Percentiles rank a stretch among this genome's conserved stretches.
Conservation (phyloP, 2,797 vertebrate species). For the Rhodeus uyekii region DNA sequence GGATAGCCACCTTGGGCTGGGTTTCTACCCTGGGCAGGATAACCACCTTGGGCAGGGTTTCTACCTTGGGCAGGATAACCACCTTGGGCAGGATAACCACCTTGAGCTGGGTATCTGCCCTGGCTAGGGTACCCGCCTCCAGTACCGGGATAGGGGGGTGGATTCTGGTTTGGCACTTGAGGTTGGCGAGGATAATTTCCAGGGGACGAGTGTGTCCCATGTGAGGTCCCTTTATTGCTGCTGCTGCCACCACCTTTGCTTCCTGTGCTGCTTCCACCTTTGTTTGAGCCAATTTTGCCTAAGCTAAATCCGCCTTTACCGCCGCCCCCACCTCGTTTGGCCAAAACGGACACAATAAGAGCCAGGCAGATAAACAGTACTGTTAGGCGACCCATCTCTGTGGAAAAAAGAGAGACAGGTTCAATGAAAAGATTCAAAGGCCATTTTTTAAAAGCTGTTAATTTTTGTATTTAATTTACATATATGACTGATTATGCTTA, state of each 20-base stretch:
- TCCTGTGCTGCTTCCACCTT: slow-evolving; percentile 46
- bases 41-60: slow-evolving; percentile 34
- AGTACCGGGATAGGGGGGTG: slow-evolving; percentile 53
- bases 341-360: slow-evolving; percentile 23
- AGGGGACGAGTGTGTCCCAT: slow-evolving; percentile 44
- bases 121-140: slow-evolving; percentile 44
- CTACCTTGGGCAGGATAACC: slow-evolving; percentile 33
- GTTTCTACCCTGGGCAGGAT: slow-evolving; percentile 41
- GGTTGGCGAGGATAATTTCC: slow-evolving; percentile 59
- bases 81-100: background rate
- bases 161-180: slow-evolving; percentile 57
- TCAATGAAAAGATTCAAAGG: background rate
- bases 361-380: slow-evolving; percentile 46
- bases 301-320: slow-evolving; percentile 17
- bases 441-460: background rate
- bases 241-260: slow-evolving; percentile 32
- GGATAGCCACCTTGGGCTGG: background rate
- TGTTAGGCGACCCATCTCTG: slow-evolving; percentile 50
- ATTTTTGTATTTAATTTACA: background rate
- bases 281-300: slow-evolving; percentile 43
- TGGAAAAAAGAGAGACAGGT: slow-evolving; percentile 28
- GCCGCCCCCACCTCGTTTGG: background rate
- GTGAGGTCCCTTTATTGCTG: slow-evolving; percentile 43
- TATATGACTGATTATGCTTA: background rate
- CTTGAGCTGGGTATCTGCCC: slow-evolving; percentile 1